Base-by-base conservation (phyloP, 2,797 vertebrate genomes). In the Lacerta bilineata region DNA sequence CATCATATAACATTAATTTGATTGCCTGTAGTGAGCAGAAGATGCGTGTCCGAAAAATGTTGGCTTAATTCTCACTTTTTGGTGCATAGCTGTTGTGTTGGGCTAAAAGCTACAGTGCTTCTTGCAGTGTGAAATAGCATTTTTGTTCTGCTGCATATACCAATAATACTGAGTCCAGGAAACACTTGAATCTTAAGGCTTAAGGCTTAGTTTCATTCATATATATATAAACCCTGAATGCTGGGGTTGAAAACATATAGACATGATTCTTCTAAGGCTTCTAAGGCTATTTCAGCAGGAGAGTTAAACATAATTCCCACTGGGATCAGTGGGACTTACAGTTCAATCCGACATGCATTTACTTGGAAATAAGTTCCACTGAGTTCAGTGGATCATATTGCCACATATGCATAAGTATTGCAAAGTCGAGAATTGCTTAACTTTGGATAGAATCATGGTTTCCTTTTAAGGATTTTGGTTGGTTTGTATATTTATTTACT, bases 11-110 rank as follows among this genome's bases (percentile, higher is more conserved):
- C 66, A 66, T 1, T 55, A 80, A 55, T 41, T 43, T 80, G 61
- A 13, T 50, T 75, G 3, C 20, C 29, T 39, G 7, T 64, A 9
- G 41, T 83, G 64, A 89, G 43, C 46, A 79, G 39, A 89, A 39
- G 6, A 71, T 82, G 36, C 68, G 83, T 20, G 64, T 15, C 18
- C 15, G 83, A 91, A 87, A 77, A 33, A 25, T 89, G 25, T 15
- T 90, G 75, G 83, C 46, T 84, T 80, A 5, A 46, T 64, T 79
- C 61, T 2, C 0, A 0, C 68, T 83, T 4, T 59, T 55, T 89
- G 29, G 29, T 86, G 78, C n/a, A 78, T 64, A 69, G 75, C 41
- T 18, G 10, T 25, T 6, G 1, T 6, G 2, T 78, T 83, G 39
- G 59, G 3, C 13, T 36, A 46, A 75, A 68, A 77, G 15, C 15